Evolutionary conservation across 2,113 vertebrate species (phyloP), one percentile per base, ranked within the genome.

Genomic region (Phalacrocorax brasilianus): DNA sequence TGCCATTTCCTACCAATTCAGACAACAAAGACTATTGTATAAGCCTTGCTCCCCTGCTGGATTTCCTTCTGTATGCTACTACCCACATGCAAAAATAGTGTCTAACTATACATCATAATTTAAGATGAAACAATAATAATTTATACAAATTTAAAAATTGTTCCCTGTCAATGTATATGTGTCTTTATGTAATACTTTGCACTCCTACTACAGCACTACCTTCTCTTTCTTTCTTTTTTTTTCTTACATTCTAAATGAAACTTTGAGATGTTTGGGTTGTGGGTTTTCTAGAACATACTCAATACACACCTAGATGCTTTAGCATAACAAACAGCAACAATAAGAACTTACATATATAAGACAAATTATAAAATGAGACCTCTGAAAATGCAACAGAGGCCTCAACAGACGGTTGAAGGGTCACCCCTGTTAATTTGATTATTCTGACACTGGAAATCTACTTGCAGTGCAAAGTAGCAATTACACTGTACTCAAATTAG

Each of bases 341-440:
- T 26, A 76, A 63, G 16, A 90, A 83, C 22, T 50, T 62, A 35
- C 26, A 21, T 73, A 42, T 58, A n/a, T 53, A 76, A 88, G 38
- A 42, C 33, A 85, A 85, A 92, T 70, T 65, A 45, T 47, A 85
- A 95, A 92, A 93, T 62, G 8, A 70, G 55, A 70, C 67, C 67
- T 79, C 62, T 73, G 67, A 76, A 90, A 94, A 70, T n/a, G 83
- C 35, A 90, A 12, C n/a, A 83, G 59, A 79, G 27, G 28, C 42
- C 83, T 50, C 63, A 74, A 23, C 49, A 65, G 74, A 71, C 15
- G 63, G 62, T 4, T 88, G 66, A 90, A 83, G 72, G 83, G 76
- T 91, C 77, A 84, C n/a, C 9, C 72, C 83, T 78, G 50, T 52
- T 89, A 92, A 93, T 92, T 92, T 84, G 35, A 72, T 88, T 76